phyloP scores from a whole-genome alignment of 1,140 invertebrate genomes.

The Saccostrea cuccullata region DNA sequence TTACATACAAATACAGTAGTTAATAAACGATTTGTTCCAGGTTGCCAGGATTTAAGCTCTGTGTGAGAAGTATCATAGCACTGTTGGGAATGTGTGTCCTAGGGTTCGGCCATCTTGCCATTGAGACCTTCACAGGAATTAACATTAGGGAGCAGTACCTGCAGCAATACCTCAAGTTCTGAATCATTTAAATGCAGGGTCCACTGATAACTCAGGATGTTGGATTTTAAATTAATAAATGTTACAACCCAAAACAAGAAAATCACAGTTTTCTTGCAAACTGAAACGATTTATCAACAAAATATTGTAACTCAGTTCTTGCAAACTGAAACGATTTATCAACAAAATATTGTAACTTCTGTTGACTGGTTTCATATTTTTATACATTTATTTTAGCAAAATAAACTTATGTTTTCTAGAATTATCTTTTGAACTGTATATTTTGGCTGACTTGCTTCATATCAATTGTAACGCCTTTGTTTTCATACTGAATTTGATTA shows the following conservation, averaged over 20 bases:
- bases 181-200: neutral
- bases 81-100: constrained; percentile 42
- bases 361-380: too few relatives aligned
- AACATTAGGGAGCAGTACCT: constrained; percentile 48
- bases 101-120: constrained; percentile 42
- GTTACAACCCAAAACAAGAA: neutral
- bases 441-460: too few relatives aligned
- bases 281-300: too few relatives aligned
- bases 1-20: too few relatives aligned
- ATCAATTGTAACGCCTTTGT: too few relatives aligned
- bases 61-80: constrained; percentile 36
- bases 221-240: neutral
- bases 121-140: constrained; percentile 50
- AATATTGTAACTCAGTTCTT: too few relatives aligned
- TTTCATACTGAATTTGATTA: too few relatives aligned
- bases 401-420: too few relatives aligned
- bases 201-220: neutral
- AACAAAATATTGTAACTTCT: too few relatives aligned
- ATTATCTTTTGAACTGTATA: too few relatives aligned
- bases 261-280: neutral
- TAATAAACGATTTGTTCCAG: too few relatives aligned
- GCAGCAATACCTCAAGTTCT: constrained; percentile 41
- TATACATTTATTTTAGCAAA: too few relatives aligned
- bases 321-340: neutral
- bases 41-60: constrained; percentile 53